Base-by-base conservation (phyloP, 2,113 vertebrate genomes). In the Condylura cristata region DNA sequence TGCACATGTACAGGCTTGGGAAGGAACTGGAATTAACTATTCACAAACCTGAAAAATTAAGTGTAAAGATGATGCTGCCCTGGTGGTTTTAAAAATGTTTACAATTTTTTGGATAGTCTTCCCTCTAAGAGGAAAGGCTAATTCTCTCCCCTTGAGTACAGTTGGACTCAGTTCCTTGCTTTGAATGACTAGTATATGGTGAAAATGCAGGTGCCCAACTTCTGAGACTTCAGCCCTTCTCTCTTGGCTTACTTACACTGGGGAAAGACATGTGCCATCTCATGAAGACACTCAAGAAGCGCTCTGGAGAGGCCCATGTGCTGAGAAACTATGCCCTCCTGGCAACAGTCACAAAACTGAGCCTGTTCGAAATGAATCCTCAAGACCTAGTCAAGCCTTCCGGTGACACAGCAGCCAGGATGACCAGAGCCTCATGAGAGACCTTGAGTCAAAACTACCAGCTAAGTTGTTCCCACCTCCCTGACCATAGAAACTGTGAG, bases 21-120 rank as follows among this genome's bases (percentile, higher is more conserved):
- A 89, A 76, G 30, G 58, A 81, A 30, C 34, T 92, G 66, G n/a
- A 89, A 61, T 74, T 71, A 78, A 91, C 24, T 51, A 91, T 60
- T 7, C 7, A 39, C 24, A 74, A 56, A 53, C 53, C 8, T 63
- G 56, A 91, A 68, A 88, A 88, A 91, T 82, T 81, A 78, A 87
- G 32, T 87, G 20, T 87, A 44, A 82, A 58, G 39, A 95, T 56
- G 56, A 91, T 65, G 72, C 44, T 87, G 3, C 56, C 63, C 22
- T 91, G 12, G 63, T 90, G 39, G 46, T 78, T 95, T 65, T 48
- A 56, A 53, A 78, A 20, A 39, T 60, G 18, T 65, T 56, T 46
- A 72, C 39, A 60, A 41, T 58, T 79, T 91, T 24, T 76, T 94
- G 60, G 63, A 41, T 53, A 93, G 13, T 93, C 26, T 8, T 63